Conservation (phyloP, 2,888 invertebrate genomes). For the Tipula unca region DNA sequence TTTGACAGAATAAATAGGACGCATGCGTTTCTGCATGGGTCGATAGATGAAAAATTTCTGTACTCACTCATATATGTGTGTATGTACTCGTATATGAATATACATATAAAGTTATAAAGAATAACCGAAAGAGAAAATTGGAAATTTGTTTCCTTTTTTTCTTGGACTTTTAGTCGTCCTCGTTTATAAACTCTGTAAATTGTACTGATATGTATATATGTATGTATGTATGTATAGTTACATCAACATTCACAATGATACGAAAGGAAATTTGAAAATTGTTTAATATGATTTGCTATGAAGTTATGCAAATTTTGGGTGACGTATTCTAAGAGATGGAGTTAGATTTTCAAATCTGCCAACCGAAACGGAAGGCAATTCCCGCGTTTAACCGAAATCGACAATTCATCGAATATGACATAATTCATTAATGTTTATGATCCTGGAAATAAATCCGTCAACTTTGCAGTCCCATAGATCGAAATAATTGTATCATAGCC, state of each 20-base stretch:
- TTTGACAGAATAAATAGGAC: background rate
- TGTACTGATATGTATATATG: background rate
- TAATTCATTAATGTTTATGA: no score
- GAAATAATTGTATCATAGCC: no score
- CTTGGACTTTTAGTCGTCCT: background rate
- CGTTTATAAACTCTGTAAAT: background rate
- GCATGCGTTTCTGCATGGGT: conserved; percentile 16
- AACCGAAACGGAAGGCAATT: no score
- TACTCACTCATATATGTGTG: background rate
- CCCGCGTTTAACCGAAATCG: no score
- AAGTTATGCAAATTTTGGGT: background rate
- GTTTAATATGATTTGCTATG: background rate
- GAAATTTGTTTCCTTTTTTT: background rate
- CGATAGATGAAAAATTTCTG: background rate
- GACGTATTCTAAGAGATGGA: background rate
- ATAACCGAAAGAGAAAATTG: background rate
- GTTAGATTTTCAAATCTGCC: background rate
- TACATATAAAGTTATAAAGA: background rate
- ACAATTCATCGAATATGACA: no score
- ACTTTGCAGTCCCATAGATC: no score
- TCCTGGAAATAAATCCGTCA: no score
- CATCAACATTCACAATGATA: background rate
- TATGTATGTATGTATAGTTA: background rate
- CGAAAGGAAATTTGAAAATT: background rate
- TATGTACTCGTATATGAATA: background rate